Conservation (phyloP, 1,140 invertebrate genomes). For the Aphis craccivora region DNA sequence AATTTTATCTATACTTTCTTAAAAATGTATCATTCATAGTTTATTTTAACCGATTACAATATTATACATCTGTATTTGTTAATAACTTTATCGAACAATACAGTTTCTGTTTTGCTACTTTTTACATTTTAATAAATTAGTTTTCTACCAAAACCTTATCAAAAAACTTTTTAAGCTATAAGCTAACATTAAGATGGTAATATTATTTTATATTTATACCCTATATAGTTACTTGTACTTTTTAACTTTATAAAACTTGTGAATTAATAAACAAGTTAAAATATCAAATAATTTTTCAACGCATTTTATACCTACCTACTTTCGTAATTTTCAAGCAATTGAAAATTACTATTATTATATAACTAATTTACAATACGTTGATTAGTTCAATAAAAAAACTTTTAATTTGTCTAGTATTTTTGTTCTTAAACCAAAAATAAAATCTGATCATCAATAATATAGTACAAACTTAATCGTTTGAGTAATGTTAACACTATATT, state of each 20-base stretch:
- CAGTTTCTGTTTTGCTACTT: neutral
- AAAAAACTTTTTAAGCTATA: neutral
- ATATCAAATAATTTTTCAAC: neutral
- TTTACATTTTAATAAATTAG: neutral
- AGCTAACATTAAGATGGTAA: neutral
- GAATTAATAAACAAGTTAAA: neutral
- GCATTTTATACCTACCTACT: neutral
- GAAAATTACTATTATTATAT: neutral
- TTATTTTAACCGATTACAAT: neutral
- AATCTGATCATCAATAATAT: neutral
- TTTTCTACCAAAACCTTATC: neutral
- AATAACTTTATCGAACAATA: neutral
- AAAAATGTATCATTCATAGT: neutral
- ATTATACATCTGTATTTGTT: neutral
- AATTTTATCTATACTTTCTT: slow-evolving; percentile 3
- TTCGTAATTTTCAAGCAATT: neutral
- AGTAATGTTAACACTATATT: neutral
- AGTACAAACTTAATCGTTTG: neutral
- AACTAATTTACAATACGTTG: neutral
- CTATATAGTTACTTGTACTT: neutral
- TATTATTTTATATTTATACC: neutral
- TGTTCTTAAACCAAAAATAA: neutral
- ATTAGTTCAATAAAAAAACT: neutral
- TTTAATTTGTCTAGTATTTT: neutral
- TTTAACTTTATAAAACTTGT: neutral